Percentiles rank a stretch among this genome's conserved stretches.
These are phyloP conservation scores for Scarus forsteni DNA, from an alignment of 2,797 vertebrate genomes.

Conservation along the genomic window DNA sequence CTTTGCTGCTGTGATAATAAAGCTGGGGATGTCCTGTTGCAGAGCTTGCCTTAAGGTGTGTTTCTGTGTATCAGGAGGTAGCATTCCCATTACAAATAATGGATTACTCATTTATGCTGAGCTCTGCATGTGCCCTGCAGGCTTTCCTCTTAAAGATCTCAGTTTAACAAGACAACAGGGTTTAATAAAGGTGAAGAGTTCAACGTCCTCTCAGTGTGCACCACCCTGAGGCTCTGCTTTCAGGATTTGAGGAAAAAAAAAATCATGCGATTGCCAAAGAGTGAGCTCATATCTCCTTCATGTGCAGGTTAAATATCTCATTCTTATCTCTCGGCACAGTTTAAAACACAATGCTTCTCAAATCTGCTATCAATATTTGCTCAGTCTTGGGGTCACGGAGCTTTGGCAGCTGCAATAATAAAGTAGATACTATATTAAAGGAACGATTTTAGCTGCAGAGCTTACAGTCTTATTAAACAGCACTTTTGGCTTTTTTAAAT, in stretches of 20 bases:
- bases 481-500: constrained; percentile 29
- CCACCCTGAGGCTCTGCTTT: constrained; percentile 46
- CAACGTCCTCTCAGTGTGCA: constrained; percentile 16
- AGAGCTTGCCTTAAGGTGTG: constrained; percentile 8
- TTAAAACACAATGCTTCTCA: constrained; percentile 8
- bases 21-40: constrained; percentile 18
- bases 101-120: constrained; percentile 19
- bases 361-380: constrained; percentile 31
- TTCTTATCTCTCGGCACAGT: constrained; percentile 5
- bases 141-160: constrained; percentile 12
- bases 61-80: constrained; percentile 8
- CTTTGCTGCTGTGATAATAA: constrained; percentile 6
- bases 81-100: constrained; percentile 25
- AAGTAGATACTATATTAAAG: constrained; percentile 25
- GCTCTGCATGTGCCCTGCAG: constrained; percentile 21
- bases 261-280: neutral
- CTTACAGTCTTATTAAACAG: constrained; percentile 22
- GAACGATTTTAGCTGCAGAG: constrained; percentile 15
- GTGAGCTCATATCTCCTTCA: neutral
- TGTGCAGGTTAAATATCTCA: neutral
- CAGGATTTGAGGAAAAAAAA: neutral
- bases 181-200: constrained; percentile 40
- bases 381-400: neutral
- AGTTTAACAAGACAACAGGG: constrained; percentile 21
- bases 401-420: constrained; percentile 21